Evolutionary conservation across 2,888 invertebrate species (phyloP).

Genomic region (Lacanobia oleracea): DNA sequence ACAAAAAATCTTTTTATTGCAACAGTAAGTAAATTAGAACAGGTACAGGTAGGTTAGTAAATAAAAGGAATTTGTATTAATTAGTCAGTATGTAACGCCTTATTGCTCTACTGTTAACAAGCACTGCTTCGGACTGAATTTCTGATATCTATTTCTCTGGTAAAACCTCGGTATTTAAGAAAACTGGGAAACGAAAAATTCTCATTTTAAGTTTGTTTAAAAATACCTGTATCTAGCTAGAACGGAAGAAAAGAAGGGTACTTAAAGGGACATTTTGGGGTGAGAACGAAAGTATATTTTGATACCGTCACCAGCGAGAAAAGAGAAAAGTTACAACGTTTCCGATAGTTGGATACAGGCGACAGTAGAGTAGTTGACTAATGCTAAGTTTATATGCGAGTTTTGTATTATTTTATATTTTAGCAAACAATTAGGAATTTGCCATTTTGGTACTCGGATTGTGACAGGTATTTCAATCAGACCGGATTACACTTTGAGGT

Average conservation of each 20-base stretch:
- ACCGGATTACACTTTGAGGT: neutral
- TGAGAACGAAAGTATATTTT: neutral
- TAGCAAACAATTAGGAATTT: neutral
- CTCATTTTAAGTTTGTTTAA: neutral
- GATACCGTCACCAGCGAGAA: slow-evolving; percentile 39
- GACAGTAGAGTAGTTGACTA: slow-evolving; percentile 48
- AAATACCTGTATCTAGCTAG: slow-evolving; percentile 53
- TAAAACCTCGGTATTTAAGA: neutral
- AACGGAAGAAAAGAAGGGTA: slow-evolving; percentile 41
- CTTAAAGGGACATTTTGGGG: neutral
- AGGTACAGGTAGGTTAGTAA: slow-evolving; percentile 12
- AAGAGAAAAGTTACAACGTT: neutral
- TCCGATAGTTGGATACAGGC: slow-evolving; percentile 51
- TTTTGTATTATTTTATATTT: neutral
- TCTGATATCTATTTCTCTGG: slow-evolving; percentile 25
- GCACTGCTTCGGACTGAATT: slow-evolving; percentile 67
- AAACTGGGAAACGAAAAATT: neutral
- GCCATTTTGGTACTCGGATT: no score
- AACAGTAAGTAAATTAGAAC: slow-evolving; percentile 9
- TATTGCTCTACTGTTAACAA: slow-evolving; percentile 58
- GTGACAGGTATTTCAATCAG: neutral
- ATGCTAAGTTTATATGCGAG: neutral
- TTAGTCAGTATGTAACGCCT: slow-evolving; percentile 50
- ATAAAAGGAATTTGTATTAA: slow-evolving; percentile 1
- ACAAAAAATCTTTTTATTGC: neutral